Base-by-base conservation (phyloP, 1,140 invertebrate species). In the Drosophila punjabiensis region DNA sequence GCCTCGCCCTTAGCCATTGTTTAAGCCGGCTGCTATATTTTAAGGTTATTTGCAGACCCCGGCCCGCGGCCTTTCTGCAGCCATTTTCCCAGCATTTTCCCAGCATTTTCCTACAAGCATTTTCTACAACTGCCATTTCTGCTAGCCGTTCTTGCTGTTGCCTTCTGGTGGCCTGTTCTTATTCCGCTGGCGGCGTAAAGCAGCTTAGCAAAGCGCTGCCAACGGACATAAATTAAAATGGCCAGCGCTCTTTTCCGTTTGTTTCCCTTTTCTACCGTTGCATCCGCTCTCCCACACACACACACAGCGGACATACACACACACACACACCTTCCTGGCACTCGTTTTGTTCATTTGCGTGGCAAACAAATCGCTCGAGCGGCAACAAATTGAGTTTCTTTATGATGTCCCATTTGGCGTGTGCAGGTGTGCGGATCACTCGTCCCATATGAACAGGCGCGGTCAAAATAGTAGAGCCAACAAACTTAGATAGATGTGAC, bases 321-420 rank as follows among this genome's bases (percentile, higher is more conserved):
- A n/a, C 32, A 68, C 64, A 48, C 56, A 63, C 66, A 65, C 59
- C 69, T 79, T 63, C 55, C 52, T 67, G 60, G 81, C 82, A 74
- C 61, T 82, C 81, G 59, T 75, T 89, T 90, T 86, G 82, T 82
- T 90, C 81, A 85, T 85, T 90, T 86, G 78, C 82, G 79, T 89
- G 86, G 86, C 86, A 91, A 90, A 90, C 82, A 90, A 90, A 90
- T 90, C 82, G 86, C 87, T 76, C 63, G 66, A 88, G 86, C 81
- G 86, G 76, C 86, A 90, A 82, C 86, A 90, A 90, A 90, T 90
- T 86, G 86, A 90, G 86, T 90, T 90, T 90, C 86, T 90, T 90
- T 90, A 90, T 90, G 79, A 90, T 90, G 79, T 90, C 76, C 79
- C 86, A 90, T 89, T 89, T 89, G 75, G 64, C 50, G 68, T 78